phyloP scores from a whole-genome alignment of 2,888 invertebrate species.

The Dryococelus australis region DNA sequence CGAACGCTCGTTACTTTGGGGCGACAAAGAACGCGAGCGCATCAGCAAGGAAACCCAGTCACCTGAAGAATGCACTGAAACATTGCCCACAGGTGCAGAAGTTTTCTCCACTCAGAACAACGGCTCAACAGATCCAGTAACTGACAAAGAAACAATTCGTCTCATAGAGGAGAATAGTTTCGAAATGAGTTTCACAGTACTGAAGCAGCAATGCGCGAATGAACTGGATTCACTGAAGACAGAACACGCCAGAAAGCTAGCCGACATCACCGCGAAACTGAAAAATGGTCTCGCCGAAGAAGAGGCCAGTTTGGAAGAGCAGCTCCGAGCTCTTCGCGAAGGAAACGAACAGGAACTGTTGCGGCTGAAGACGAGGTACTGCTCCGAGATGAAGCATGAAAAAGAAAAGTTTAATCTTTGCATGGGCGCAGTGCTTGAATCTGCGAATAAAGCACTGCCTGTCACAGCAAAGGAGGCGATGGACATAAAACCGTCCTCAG shows the following conservation, averaged over 20 bases:
- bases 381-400: background rate
- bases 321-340: no score
- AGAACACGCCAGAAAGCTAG: background rate
- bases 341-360: no score
- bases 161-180: background rate
- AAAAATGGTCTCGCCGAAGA: background rate
- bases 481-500: background rate
- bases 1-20: background rate
- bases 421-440: background rate
- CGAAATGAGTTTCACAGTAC: background rate
- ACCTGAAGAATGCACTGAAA: background rate
- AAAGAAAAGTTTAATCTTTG: background rate
- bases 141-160: no score
- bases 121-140: no score
- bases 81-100: background rate
- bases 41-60: background rate
- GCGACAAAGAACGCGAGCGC: background rate
- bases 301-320: background rate
- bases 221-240: background rate
- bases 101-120: background rate
- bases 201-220: background rate
- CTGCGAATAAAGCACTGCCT: background rate
- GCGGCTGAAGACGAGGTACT: background rate
- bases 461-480: background rate
- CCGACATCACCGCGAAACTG: background rate